Evolutionary conservation across 2,888 invertebrate genomes (phyloP), one percentile per base, ranked within the genome.

Genomic region (Petrolisthes cinctipes): DNA sequence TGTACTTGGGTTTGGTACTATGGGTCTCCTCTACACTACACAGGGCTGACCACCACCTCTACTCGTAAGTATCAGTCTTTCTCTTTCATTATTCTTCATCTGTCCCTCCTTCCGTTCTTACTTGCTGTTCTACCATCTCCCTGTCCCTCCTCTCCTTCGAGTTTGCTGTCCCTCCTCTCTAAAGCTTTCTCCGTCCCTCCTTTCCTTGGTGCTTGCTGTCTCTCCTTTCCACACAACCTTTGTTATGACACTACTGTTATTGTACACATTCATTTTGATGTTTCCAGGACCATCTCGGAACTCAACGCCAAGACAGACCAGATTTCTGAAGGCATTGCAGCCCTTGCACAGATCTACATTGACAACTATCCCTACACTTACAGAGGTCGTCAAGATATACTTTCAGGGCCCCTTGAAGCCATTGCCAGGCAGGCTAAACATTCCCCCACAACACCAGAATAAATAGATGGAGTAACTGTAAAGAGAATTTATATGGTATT

Each of bases 261-360:
- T 23, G n/a, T 17, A 75, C n/a, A 78, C 20, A 11, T 53, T n/a
- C 37, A n/a, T 66, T 56, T 73, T 23, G n/a, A 61, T 54, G 14
- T 56, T 37, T 53, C 20, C 86, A 86, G 86, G 56, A 82, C 86
- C 66, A 86, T 86, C 75, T 20, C 82, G 4, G 86, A 86, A 61
- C 56, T 86, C 51, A 86, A 86, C 61, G 75, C 86, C 4, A 86
- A 86, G 57, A 82, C 86, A 0, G 86, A 86, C 78, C 86, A 86
- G 73, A 86, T 86, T 20, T 75, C 82, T 11, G 82, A 86, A n/a
- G 86, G 86, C 51, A 76, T 86, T 17, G 76, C 86, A 23, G 86
- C 82, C n/a, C 78, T 86, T 4, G 86, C 86, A 0, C 86, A 86
- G 82, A 86, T 86, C 51, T 86, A 86, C 73, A 86, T 86, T 9